A percentile compares a stretch with the other conserved stretches of the same genome.
phyloP scores from a whole-genome alignment of 2,888 invertebrate species.

The Axea sp. region DNA sequence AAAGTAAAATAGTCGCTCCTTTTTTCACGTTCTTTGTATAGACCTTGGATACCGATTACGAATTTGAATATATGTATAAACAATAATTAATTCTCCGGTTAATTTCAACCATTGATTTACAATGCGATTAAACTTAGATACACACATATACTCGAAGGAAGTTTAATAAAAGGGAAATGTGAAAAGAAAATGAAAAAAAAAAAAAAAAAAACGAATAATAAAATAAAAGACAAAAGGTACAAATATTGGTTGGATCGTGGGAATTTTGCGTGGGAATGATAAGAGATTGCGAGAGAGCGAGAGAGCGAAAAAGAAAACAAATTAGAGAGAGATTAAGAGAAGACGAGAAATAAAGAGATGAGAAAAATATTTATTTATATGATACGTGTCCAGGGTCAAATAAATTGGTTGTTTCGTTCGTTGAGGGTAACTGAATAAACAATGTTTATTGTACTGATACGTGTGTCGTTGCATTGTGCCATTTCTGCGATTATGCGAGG shows the following conservation, averaged over 20 bases:
- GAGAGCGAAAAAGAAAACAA: slow-evolving; percentile 37
- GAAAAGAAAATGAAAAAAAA: slow-evolving; percentile 10
- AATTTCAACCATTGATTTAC: slow-evolving; percentile 25
- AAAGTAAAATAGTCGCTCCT: slow-evolving; percentile 50
- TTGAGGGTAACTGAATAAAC: slow-evolving; percentile 58
- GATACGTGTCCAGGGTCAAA: slow-evolving; percentile 65
- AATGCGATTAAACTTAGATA: slow-evolving; percentile 28
- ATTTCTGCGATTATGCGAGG: slow-evolving; percentile 54
- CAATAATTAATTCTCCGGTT: slow-evolving; percentile 22
- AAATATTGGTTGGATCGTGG: slow-evolving; percentile 63
- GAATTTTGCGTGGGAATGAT: slow-evolving; percentile 61
- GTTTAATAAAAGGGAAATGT: slow-evolving; percentile 14
- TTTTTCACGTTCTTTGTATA: slow-evolving; percentile 57
- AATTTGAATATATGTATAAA: slow-evolving; percentile 36
- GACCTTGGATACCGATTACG: slow-evolving; percentile 51
- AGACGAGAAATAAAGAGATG: slow-evolving; percentile 63
- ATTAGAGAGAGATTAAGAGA: slow-evolving; percentile 57
- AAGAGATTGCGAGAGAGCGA: slow-evolving; percentile 55
- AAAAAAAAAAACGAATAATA: slow-evolving; percentile 3
- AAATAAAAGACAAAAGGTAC: slow-evolving; percentile 53
- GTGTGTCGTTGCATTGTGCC: slow-evolving; percentile 62
- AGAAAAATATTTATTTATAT: slow-evolving; percentile 63
- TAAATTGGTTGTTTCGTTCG: slow-evolving; percentile 59
- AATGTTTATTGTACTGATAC: slow-evolving; percentile 60
- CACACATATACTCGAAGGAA: slow-evolving; percentile 28